Conservation (phyloP, 2,888 invertebrate genomes). For the Salpingus planirostris region DNA sequence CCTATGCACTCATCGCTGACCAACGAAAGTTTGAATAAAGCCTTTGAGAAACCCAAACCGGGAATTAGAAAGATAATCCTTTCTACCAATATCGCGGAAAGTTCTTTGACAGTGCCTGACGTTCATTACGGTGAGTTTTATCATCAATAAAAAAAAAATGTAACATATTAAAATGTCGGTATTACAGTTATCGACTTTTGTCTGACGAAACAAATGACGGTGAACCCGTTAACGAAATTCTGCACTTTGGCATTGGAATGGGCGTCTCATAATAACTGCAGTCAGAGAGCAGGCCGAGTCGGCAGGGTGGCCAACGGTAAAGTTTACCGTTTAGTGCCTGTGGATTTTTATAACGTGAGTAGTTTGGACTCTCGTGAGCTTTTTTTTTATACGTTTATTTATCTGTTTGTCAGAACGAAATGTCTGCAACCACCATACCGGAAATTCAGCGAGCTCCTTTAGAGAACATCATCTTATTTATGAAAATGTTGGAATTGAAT, state of each 20-base stretch:
- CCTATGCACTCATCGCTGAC: conserved; percentile 58
- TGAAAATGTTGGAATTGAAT: conserved; percentile 76
- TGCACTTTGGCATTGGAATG: conserved; percentile 70
- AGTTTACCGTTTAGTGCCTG: conserved; percentile 72
- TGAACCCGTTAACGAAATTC: conserved; percentile 70
- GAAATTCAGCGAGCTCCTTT: conserved; percentile 77
- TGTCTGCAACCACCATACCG: conserved; percentile 48
- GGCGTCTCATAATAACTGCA: conserved; percentile 85
- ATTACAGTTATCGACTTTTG: conserved; percentile 93
- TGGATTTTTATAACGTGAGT: conserved; percentile 54
- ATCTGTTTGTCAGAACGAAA: conserved; percentile 12
- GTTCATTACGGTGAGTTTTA: conserved; percentile 62
- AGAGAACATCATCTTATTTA: conserved; percentile 67
- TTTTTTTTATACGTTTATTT: conserved; percentile 2
- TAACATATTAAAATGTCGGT: too few relatives aligned
- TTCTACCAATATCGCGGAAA: conserved; percentile 88
- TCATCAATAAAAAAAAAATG: neutral
- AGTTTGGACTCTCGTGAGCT: conserved; percentile 7
- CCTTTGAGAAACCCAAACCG: conserved; percentile 51
- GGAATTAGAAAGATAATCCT: conserved; percentile 75
- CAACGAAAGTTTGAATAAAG: conserved; percentile 53
- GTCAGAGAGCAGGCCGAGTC: conserved; percentile 83
- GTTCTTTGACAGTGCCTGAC: conserved; percentile 84
- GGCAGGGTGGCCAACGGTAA: conserved; percentile 80
- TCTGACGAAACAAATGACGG: conserved; percentile 71